phyloP scores from a whole-genome alignment of 1,140 invertebrate species.

The Hypothenemus hampei region DNA sequence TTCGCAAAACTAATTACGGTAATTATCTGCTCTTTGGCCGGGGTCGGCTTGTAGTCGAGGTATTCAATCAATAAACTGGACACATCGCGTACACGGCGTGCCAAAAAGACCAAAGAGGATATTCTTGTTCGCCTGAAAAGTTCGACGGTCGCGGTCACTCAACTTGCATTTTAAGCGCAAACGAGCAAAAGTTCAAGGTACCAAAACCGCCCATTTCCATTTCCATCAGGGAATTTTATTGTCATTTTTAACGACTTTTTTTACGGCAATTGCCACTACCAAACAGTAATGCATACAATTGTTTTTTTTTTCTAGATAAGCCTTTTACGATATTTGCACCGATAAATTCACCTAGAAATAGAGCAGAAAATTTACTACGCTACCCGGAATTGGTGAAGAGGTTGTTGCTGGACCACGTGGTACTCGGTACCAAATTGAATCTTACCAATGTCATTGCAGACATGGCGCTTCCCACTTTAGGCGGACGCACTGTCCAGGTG shows the following conservation, averaged over 20 bases:
- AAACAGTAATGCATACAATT: too few species aligned
- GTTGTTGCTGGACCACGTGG: slow-evolving; percentile 54
- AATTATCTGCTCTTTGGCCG: slow-evolving; percentile 4
- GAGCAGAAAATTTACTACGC: slow-evolving; percentile 45
- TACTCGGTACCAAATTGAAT: slow-evolving; percentile 47
- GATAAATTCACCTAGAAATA: slow-evolving; percentile 49
- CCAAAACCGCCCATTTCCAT: too few species aligned
- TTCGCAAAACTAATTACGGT: slow-evolving; percentile 1
- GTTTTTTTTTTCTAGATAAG: slow-evolving; percentile 48
- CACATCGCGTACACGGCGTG: neutral
- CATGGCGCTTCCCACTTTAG: slow-evolving; percentile 50
- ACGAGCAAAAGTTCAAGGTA: neutral
- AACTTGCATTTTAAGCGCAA: neutral
- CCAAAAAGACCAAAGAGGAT: too few species aligned
- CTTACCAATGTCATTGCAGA: slow-evolving; percentile 43
- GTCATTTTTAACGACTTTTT: too few species aligned
- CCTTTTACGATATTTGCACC: slow-evolving; percentile 57
- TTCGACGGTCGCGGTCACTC: neutral
- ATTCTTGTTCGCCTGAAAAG: too few species aligned
- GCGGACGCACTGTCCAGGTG: slow-evolving; percentile 48
- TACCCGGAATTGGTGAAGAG: slow-evolving; percentile 49
- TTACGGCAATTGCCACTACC: too few species aligned
- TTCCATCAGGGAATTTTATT: too few species aligned
- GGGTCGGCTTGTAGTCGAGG: neutral
- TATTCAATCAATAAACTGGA: neutral